A percentile compares a stretch with the other conserved stretches of the same genome.
Evolutionary conservation across 2,113 vertebrate genomes (phyloP).

Genomic region (Bothrops jararaca): DNA sequence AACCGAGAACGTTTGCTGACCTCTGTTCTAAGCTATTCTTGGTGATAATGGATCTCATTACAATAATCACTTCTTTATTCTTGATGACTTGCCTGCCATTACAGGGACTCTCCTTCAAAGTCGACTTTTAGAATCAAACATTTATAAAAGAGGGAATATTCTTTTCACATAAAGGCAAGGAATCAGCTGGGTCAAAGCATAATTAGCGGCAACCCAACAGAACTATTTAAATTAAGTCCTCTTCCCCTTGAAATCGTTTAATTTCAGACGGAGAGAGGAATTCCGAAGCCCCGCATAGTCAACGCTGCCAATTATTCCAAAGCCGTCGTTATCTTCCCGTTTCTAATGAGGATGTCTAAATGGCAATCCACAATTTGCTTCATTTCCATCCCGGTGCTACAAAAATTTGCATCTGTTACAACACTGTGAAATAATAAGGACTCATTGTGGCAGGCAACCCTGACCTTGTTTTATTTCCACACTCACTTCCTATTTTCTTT

Average conservation of each 20-base stretch:
- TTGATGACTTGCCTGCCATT: constrained; percentile 50
- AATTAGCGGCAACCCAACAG: constrained; percentile 16
- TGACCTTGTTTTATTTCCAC: background rate
- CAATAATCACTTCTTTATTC: constrained; percentile 53
- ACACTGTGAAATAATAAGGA: constrained; percentile 39
- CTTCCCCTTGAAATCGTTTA: constrained; percentile 33
- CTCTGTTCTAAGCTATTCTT: constrained; percentile 46
- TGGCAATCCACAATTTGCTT: constrained; percentile 41
- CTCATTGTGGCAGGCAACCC: constrained; percentile 30
- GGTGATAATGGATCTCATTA: constrained; percentile 48
- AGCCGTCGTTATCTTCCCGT: constrained; percentile 43
- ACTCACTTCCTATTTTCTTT: constrained; percentile 13
- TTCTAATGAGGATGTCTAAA: constrained; percentile 45
- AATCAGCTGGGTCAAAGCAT: constrained; percentile 22
- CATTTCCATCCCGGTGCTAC: constrained; percentile 19
- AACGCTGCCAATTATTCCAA: constrained; percentile 31
- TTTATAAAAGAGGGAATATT: background rate
- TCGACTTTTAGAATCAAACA: constrained; percentile 22
- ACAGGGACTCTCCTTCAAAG: constrained; percentile 30
- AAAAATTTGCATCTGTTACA: constrained; percentile 22
- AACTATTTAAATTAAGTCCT: constrained; percentile 17
- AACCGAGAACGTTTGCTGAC: no score
- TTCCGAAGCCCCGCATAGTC: constrained; percentile 31
- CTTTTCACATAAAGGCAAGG: constrained; percentile 10
- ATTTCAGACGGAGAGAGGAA: constrained; percentile 39